Evolutionary conservation across 1,140 invertebrate species (phyloP).

Genomic region (Zophobas atratus): DNA sequence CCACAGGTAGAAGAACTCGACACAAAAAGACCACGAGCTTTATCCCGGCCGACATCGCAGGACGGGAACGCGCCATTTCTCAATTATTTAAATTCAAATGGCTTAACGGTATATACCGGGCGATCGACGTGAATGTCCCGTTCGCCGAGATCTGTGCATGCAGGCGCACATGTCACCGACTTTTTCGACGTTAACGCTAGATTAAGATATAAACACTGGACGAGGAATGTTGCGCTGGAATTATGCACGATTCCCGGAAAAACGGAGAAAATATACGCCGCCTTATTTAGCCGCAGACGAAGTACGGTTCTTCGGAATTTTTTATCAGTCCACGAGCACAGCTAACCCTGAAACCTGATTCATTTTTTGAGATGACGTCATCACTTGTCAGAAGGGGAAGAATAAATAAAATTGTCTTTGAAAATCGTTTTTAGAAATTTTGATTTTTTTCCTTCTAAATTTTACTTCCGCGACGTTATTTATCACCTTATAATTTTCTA

Average conservation of each 20-base stretch:
- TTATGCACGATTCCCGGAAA: too few relatives aligned
- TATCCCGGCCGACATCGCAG: conserved; percentile 29
- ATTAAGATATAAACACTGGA: neutral
- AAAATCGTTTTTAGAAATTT: neutral
- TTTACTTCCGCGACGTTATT: too few relatives aligned
- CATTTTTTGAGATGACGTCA: too few relatives aligned
- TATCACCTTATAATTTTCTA: too few relatives aligned
- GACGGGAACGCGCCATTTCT: conserved; percentile 3
- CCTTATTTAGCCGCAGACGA: too few relatives aligned
- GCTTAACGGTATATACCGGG: conserved; percentile 30
- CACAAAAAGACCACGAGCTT: conserved; percentile 32
- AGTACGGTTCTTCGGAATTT: too few relatives aligned
- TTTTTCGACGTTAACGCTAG: conserved; percentile 10
- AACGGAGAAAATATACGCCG: too few relatives aligned
- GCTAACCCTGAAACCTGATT: too few relatives aligned
- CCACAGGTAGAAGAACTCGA: conserved; percentile 44
- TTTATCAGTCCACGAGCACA: too few relatives aligned
- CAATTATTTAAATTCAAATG: conserved; percentile 43
- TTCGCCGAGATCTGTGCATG: conserved; percentile 19
- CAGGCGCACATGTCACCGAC: conserved; percentile 14
- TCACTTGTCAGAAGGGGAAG: neutral
- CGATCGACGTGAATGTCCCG: conserved; percentile 34
- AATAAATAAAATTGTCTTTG: neutral
- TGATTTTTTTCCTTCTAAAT: too few relatives aligned
- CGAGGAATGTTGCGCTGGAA: too few relatives aligned